Evolutionary conservation across 2,888 invertebrate species (phyloP).

Genomic region (Drosophila kokeensis): DNA sequence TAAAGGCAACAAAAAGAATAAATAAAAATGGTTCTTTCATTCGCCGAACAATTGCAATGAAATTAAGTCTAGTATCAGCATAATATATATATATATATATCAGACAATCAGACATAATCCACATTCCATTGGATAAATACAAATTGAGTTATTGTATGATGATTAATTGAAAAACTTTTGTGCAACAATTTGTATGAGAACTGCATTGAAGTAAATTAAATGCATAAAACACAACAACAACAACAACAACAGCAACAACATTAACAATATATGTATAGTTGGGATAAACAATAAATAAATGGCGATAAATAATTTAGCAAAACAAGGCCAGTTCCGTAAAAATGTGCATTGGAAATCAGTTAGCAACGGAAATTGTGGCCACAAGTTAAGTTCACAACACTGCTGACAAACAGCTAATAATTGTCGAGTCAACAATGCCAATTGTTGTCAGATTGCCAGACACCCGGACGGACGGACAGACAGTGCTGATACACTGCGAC

Average conservation of each 20-base stretch:
- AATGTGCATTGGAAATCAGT: conserved; percentile 66
- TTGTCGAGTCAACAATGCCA: conserved; percentile 63
- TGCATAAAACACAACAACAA: not conserved
- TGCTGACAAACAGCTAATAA: conserved; percentile 66
- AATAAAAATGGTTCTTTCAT: conserved; percentile 6
- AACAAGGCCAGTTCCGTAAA: conserved; percentile 73
- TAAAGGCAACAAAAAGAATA: conserved; percentile 10
- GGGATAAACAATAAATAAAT: conserved; percentile 22
- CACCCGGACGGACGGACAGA: not conserved
- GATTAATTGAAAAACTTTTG: conserved; percentile 29
- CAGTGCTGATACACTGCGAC: not conserved
- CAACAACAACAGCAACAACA: too few species aligned
- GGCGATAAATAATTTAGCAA: conserved; percentile 7
- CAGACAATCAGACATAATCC: conserved; percentile 10
- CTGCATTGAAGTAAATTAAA: conserved; percentile 27
- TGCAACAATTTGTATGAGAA: conserved; percentile 42
- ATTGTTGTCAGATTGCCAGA: conserved; percentile 34
- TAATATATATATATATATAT: not conserved
- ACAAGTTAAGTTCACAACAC: conserved; percentile 35
- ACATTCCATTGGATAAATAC: conserved; percentile 32
- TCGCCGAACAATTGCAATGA: conserved; percentile 4
- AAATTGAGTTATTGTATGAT: not conserved
- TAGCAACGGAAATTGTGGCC: conserved; percentile 71
- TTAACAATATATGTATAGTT: too few species aligned
- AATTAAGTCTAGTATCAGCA: conserved; percentile 13